phyloP scores from a whole-genome alignment of 2,888 invertebrate species.

The Cylindroiulus punctatus region DNA sequence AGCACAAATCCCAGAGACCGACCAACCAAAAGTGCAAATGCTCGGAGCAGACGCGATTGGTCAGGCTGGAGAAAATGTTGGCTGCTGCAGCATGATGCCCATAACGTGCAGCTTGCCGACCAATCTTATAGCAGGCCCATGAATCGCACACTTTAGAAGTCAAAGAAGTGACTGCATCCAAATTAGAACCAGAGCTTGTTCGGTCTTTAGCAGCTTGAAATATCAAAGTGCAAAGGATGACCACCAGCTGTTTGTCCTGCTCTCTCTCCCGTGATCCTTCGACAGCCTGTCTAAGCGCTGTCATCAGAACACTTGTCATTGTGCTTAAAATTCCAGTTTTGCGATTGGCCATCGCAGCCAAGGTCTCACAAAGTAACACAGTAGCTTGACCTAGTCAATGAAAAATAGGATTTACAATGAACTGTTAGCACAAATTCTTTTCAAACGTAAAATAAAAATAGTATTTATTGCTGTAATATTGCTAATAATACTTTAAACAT shows the following conservation, averaged over 20 bases:
- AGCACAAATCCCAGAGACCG: slow-evolving; percentile 71
- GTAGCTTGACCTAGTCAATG: slow-evolving; percentile 59
- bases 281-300: background rate
- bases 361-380: slow-evolving; percentile 75
- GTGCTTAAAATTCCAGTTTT: slow-evolving; percentile 71
- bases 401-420: slow-evolving; percentile 42
- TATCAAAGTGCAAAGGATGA: slow-evolving; percentile 83
- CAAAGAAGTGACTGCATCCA: slow-evolving; percentile 71
- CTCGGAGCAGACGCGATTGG: slow-evolving; percentile 79
- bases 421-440: slow-evolving; percentile 60
- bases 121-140: slow-evolving; percentile 88
- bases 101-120: slow-evolving; percentile 84
- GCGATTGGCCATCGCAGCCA: slow-evolving; percentile 78
- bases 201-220: slow-evolving; percentile 73
- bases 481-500: background rate
- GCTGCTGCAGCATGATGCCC: slow-evolving; percentile 81
- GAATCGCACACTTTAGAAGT: slow-evolving; percentile 73
- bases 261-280: slow-evolving; percentile 45
- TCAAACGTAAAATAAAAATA: background rate
- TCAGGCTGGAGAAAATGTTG: slow-evolving; percentile 73
- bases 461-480: background rate
- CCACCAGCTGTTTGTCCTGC: slow-evolving; percentile 62
- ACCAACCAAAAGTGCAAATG: slow-evolving; percentile 89
- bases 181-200: slow-evolving; percentile 69
- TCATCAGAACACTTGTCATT: slow-evolving; percentile 69